A percentile compares a stretch with the other conserved stretches of the same genome.
Evolutionary conservation across 2,113 vertebrate species (phyloP).

Genomic region (Camelus bactrianus): DNA sequence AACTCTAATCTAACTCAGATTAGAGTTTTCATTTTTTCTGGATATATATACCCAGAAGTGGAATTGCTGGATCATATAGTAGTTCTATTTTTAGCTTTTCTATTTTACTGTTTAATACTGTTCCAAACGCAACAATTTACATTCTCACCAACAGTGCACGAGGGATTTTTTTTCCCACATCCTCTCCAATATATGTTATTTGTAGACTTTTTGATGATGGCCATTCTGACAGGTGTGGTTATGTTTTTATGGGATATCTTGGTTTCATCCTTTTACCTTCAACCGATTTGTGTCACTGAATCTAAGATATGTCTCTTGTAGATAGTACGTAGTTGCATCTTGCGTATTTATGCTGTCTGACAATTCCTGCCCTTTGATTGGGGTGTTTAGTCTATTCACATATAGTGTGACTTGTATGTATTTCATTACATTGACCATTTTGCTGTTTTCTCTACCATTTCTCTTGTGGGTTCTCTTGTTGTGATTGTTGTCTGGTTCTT

Average conservation of each 20-base stretch:
- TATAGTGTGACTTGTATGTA: not conserved
- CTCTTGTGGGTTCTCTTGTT: not conserved
- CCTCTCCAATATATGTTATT: not conserved
- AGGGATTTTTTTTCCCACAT: not conserved
- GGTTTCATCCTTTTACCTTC: not conserved
- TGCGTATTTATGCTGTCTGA: not conserved
- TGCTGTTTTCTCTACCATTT: not conserved
- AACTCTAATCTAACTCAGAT: not conserved
- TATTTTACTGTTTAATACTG: no score
- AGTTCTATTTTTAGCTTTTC: not conserved
- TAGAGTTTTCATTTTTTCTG: not conserved
- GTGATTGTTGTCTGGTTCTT: not conserved
- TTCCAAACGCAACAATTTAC: not conserved
- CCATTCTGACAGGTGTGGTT: not conserved
- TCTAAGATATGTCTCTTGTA: not conserved
- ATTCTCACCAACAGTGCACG: not conserved
- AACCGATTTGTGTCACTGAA: not conserved
- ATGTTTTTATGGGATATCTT: not conserved
- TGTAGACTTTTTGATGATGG: not conserved
- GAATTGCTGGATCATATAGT: no score
- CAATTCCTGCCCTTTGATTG: not conserved
- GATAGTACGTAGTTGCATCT: not conserved
- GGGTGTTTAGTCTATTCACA: not conserved
- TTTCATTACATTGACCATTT: not conserved
- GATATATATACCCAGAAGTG: not conserved